Evolutionary conservation across 2,888 invertebrate species (phyloP).

Genomic region (Adelphocoris suturalis): DNA sequence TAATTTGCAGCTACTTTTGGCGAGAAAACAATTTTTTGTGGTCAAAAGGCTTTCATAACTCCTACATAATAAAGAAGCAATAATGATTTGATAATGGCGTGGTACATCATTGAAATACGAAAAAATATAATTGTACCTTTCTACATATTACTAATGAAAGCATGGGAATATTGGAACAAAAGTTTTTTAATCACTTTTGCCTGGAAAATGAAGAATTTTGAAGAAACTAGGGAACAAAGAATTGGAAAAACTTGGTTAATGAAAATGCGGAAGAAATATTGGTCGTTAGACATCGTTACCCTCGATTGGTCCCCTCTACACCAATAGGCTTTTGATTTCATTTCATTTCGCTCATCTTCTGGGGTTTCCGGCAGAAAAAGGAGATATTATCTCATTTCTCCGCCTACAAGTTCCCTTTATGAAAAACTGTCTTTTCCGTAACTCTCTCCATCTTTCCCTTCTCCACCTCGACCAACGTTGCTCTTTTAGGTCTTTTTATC

Average conservation of each 20-base stretch:
- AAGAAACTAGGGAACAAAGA: background rate
- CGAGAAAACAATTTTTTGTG: too few species aligned
- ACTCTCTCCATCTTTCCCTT: background rate
- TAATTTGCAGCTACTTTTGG: too few species aligned
- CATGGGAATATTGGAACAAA: too few species aligned
- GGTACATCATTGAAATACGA: too few species aligned
- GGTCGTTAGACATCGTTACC: background rate
- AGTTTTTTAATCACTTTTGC: too few species aligned
- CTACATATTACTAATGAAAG: too few species aligned
- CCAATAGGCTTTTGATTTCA: constrained; percentile 23
- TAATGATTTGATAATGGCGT: too few species aligned
- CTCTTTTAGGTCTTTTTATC: background rate
- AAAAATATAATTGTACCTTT: too few species aligned
- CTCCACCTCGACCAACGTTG: background rate
- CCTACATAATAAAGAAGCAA: too few species aligned
- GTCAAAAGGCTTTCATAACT: too few species aligned
- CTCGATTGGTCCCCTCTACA: background rate
- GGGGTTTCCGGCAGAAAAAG: background rate
- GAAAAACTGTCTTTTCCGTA: constrained; percentile 30
- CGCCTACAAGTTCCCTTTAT: constrained; percentile 13
- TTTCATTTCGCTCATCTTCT: constrained; percentile 9
- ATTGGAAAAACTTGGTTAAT: background rate
- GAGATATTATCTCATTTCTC: constrained; percentile 28
- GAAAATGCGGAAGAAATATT: constrained; percentile 44
- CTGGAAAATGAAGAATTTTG: too few species aligned